phyloP scores from a whole-genome alignment of 2,888 invertebrate species.

The Helleia helle region DNA sequence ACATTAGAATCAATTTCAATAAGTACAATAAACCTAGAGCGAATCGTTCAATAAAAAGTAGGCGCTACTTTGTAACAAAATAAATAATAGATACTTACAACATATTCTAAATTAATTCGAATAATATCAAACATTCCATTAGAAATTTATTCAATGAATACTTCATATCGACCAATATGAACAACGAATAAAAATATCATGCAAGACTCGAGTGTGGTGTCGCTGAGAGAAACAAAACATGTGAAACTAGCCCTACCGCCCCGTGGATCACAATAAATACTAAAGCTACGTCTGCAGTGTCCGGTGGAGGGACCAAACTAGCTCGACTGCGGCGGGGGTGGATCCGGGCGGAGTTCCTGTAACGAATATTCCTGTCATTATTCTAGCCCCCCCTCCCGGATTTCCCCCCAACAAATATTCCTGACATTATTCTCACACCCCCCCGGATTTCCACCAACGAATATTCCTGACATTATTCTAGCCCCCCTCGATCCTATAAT shows the following conservation, averaged over 20 bases:
- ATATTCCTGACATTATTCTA: too few species aligned
- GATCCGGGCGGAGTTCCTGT: too few species aligned
- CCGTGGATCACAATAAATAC: conserved; percentile 66
- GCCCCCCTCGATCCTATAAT: too few species aligned
- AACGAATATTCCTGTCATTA: too few species aligned
- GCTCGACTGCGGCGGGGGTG: conserved; percentile 10
- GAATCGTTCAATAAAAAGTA: conserved; percentile 33
- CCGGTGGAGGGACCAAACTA: conserved; percentile 5
- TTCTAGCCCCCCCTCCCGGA: too few species aligned
- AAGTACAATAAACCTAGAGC: conserved; percentile 44
- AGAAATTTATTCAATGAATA: conserved; percentile 44
- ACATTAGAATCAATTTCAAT: conserved; percentile 31
- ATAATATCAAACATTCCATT: conserved; percentile 49
- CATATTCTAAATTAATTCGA: conserved; percentile 48
- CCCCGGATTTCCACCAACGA: too few species aligned
- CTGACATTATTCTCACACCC: too few species aligned
- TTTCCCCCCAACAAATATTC: too few species aligned
- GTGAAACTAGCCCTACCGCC: conserved; percentile 33
- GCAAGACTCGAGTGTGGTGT: conserved; percentile 21
- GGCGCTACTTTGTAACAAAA: conserved; percentile 41
- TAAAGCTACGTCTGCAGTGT: conserved; percentile 42
- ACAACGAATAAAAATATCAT: conserved; percentile 32
- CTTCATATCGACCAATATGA: conserved; percentile 47
- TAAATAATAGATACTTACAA: conserved; percentile 46
- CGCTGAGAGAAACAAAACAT: conserved; percentile 30